A percentile compares a stretch with the other conserved stretches of the same genome.
Conservation (phyloP, 1,140 invertebrate genomes). For the Drosophila parabipectinata region DNA sequence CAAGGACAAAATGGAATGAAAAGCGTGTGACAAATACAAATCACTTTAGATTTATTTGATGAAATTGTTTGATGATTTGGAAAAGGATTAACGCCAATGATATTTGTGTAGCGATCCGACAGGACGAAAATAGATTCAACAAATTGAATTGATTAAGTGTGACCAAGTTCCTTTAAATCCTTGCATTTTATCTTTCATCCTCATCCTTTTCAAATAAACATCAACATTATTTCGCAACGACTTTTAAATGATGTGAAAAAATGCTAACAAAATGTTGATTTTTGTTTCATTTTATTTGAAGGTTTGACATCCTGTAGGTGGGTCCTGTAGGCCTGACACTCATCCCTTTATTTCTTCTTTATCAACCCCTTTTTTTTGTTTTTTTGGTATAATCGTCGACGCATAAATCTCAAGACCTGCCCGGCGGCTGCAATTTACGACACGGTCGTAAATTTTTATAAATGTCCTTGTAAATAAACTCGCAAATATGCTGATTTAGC, state of each 20-base stretch:
- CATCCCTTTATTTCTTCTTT: neutral
- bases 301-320: neutral
- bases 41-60: slow-evolving; percentile 79
- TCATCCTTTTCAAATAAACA: neutral
- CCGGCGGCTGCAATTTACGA: slow-evolving; percentile 79
- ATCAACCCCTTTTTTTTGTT: slow-evolving; percentile 1
- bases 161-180: no score
- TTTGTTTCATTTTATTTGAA: neutral
- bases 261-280: slow-evolving; percentile 40
- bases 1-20: slow-evolving; percentile 36
- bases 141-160: no score
- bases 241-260: slow-evolving; percentile 69
- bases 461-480: slow-evolving; percentile 83
- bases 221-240: slow-evolving; percentile 41
- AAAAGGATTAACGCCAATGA: slow-evolving; percentile 79
- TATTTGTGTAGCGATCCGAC: slow-evolving; percentile 58
- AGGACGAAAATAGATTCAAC: neutral
- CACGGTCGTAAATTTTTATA: slow-evolving; percentile 80
- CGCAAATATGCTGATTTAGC: slow-evolving; percentile 83
- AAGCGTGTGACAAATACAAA: slow-evolving; percentile 80
- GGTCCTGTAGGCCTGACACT: slow-evolving; percentile 19
- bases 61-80: slow-evolving; percentile 80
- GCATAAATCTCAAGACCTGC: slow-evolving; percentile 80
- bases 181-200: neutral
- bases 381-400: slow-evolving; percentile 66